Conservation (phyloP, 2,888 invertebrate species). For the Folsomia manolachei region DNA sequence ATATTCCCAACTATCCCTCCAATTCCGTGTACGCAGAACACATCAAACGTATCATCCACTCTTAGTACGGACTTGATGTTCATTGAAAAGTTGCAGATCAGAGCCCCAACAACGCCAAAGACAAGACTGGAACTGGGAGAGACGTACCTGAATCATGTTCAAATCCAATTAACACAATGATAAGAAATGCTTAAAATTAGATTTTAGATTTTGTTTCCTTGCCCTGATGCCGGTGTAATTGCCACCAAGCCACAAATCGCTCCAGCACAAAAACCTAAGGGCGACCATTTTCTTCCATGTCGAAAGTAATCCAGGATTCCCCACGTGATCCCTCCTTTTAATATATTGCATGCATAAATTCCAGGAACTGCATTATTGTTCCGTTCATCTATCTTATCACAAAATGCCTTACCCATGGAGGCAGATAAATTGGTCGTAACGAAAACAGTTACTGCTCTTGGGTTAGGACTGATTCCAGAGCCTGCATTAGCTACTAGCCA, state of each 20-base stretch:
- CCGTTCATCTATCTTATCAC: not conserved
- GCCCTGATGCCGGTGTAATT: constrained; percentile 42
- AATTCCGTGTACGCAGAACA: constrained; percentile 27
- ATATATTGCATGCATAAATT: not conserved
- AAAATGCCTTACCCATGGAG: not conserved
- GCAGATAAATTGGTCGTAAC: constrained; percentile 40
- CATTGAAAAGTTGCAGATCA: constrained; percentile 40
- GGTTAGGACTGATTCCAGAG: constrained; percentile 31
- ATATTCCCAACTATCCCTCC: constrained; percentile 35
- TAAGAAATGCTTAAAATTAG: too few relatives aligned
- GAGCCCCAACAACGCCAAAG: constrained; percentile 39
- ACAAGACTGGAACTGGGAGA: constrained; percentile 34
- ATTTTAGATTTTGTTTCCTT: too few relatives aligned
- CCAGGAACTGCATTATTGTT: constrained; percentile 5
- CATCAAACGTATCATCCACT: constrained; percentile 45
- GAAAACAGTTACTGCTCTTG: constrained; percentile 39
- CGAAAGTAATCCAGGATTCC: constrained; percentile 36
- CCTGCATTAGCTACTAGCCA: constrained; percentile 45
- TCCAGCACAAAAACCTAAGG: constrained; percentile 40
- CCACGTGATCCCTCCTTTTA: constrained; percentile 37
- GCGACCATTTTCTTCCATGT: constrained; percentile 35
- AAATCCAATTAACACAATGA: too few relatives aligned
- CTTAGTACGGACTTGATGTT: constrained; percentile 30
- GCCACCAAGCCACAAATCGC: constrained; percentile 36
- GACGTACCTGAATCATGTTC: constrained; percentile 15